Conservation (phyloP, 2,113 vertebrate genomes). For the Gila orcuttii region DNA sequence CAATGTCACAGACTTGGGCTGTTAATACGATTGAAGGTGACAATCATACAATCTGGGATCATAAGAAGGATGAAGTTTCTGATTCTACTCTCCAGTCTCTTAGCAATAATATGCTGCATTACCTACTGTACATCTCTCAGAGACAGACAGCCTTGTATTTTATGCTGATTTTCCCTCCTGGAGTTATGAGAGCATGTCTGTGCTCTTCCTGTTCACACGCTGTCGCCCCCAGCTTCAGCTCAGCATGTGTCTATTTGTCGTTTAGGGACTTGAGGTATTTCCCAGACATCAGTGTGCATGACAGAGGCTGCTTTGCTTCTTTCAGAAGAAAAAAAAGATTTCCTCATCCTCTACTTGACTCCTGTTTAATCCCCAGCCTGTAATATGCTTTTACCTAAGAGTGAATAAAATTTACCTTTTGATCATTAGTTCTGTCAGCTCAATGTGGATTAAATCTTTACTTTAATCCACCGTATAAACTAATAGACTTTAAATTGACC, state of each 20-base stretch:
- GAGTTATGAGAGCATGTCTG: constrained; percentile 36
- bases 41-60: neutral
- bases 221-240: neutral
- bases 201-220: constrained; percentile 20
- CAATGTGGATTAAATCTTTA: neutral
- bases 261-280: neutral
- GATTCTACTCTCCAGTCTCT: constrained; percentile 8
- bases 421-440: neutral
- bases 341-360: neutral
- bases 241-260: neutral
- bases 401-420: neutral
- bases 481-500: neutral
- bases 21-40: neutral
- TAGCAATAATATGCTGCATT: neutral
- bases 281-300: neutral
- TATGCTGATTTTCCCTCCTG: neutral
- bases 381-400: neutral
- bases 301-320: neutral
- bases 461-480: neutral
- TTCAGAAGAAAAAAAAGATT: neutral
- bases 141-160: constrained; percentile 13
- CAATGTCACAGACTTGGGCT: neutral
- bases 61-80: neutral
- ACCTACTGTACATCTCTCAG: constrained; percentile 35
- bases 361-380: neutral